Conservation (phyloP, 2,888 invertebrate species). For the Eilema sororculum region DNA sequence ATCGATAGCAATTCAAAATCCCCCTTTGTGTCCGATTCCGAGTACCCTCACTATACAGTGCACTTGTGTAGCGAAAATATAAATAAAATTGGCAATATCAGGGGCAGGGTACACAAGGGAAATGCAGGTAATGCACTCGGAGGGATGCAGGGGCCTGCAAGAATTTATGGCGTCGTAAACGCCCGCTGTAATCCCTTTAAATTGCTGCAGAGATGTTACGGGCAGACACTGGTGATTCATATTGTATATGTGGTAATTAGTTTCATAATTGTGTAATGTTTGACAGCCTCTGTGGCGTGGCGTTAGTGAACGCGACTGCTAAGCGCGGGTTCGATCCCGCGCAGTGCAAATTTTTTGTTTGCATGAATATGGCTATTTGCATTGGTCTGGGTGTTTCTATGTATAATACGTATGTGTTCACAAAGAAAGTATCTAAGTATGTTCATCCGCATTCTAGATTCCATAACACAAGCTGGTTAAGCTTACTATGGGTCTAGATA, state of each 20-base stretch:
- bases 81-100: constrained; percentile 49
- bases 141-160: constrained; percentile 51
- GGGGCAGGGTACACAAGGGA: constrained; percentile 54
- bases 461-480: too few species aligned
- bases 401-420: too few species aligned
- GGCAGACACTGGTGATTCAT: constrained; percentile 39
- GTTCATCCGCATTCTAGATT: too few species aligned
- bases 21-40: neutral
- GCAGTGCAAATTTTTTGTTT: too few species aligned
- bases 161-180: constrained; percentile 73
- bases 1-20: constrained; percentile 4
- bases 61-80: constrained; percentile 42
- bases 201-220: constrained; percentile 51
- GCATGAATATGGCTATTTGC: too few species aligned
- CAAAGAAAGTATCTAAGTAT: too few species aligned
- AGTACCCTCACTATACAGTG: constrained; percentile 21
- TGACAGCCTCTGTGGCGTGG: too few species aligned
- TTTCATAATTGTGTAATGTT: constrained; percentile 14
- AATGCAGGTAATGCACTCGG: constrained; percentile 65
- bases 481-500: too few species aligned
- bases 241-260: constrained; percentile 39
- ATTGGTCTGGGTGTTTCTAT: too few species aligned
- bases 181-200: constrained; percentile 67
- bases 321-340: too few species aligned
- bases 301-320: too few species aligned